Evolutionary conservation across 2,888 invertebrate species (phyloP).

Genomic region (Rapana venosa): DNA sequence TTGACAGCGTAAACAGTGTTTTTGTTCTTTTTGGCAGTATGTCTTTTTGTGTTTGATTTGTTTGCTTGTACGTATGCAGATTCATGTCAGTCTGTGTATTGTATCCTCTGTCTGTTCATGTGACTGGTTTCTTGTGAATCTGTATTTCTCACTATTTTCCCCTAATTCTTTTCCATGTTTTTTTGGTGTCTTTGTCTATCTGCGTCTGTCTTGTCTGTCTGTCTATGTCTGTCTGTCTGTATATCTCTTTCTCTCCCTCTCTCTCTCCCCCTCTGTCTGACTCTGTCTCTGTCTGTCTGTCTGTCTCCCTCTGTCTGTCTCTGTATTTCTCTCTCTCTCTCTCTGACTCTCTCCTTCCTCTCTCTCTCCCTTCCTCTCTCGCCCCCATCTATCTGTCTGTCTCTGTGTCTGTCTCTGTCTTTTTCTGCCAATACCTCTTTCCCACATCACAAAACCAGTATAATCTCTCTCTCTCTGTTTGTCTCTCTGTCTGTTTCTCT

Average conservation of each 20-base stretch:
- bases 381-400: not conserved
- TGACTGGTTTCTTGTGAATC: not conserved
- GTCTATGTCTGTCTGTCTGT: not conserved
- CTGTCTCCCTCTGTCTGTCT: not conserved
- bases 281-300: not conserved
- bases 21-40: no score
- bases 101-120: not conserved
- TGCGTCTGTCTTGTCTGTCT: not conserved
- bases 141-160: not conserved
- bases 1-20: no score
- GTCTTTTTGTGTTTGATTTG: no score
- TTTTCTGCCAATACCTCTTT: no score
- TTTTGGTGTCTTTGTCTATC: not conserved
- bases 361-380: not conserved
- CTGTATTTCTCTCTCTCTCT: not conserved
- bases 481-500: not conserved
- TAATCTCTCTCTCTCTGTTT: not conserved
- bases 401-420: no score
- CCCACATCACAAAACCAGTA: no score
- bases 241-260: not conserved
- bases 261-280: not conserved
- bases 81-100: not conserved
- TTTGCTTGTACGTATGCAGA: no score
- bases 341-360: not conserved
- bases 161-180: not conserved